Percentiles rank a stretch among this genome's conserved stretches.
These are phyloP conservation scores for Eulemur rubriventer DNA, from an alignment of 2,797 vertebrate genomes.

Conservation along the genomic window DNA sequence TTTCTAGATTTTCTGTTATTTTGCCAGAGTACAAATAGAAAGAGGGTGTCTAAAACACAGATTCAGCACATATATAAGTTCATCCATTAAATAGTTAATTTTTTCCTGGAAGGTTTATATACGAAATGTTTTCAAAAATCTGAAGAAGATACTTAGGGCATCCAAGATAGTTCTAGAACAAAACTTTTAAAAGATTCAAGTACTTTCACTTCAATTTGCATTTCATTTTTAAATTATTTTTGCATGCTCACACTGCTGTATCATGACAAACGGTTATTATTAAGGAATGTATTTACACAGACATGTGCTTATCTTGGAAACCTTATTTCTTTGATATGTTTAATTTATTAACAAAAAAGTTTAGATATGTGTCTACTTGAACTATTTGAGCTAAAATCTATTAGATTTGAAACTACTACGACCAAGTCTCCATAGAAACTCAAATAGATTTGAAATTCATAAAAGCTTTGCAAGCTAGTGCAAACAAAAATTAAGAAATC, in stretches of 20 bases:
- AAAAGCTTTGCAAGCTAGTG: neutral
- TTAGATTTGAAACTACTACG: neutral
- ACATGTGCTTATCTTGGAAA: neutral
- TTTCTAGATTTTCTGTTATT: neutral
- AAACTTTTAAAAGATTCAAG: neutral
- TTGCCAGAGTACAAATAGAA: neutral
- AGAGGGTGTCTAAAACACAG: neutral
- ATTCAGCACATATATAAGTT: neutral
- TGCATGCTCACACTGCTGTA: neutral
- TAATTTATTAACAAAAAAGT: slow-evolving; percentile 9
- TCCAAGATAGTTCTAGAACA: neutral
- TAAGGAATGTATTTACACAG: neutral
- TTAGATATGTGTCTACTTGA: neutral
- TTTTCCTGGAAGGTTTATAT: neutral
- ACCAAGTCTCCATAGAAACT: neutral
- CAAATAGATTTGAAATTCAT: neutral
- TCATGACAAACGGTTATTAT: neutral
- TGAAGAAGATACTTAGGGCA: neutral
- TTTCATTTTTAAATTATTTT: slow-evolving; percentile 22
- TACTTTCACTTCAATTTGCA: neutral
- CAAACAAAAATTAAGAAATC: neutral
- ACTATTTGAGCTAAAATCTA: neutral
- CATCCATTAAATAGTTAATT: neutral
- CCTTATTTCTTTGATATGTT: neutral
- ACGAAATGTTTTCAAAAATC: neutral